These are phyloP conservation scores for Pycnomerus fuliginosus DNA, from an alignment of 2,888 invertebrate genomes.

Conservation along the genomic window DNA sequence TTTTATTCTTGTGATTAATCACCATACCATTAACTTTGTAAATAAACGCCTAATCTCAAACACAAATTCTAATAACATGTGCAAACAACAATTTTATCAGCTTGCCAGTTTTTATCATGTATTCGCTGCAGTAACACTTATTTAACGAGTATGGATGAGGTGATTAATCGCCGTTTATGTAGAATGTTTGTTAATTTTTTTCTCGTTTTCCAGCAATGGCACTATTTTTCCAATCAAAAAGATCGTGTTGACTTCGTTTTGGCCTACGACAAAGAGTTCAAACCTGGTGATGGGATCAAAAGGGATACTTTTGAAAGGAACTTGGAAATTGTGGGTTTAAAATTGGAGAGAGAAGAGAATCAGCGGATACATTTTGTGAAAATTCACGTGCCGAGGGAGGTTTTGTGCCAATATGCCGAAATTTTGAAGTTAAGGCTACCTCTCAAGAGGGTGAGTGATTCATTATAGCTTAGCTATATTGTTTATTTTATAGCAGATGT, in stretches of 20 bases:
- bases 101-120: too few species aligned
- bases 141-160: too few species aligned
- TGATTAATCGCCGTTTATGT: too few species aligned
- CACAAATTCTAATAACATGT: too few species aligned
- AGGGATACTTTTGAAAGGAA: slow-evolving; percentile 62
- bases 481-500: too few species aligned
- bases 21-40: too few species aligned
- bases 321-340: slow-evolving; percentile 61
- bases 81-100: too few species aligned
- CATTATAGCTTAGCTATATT: too few species aligned
- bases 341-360: slow-evolving; percentile 62
- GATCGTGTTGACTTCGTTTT: slow-evolving; percentile 63
- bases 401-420: slow-evolving; percentile 72
- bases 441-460: slow-evolving; percentile 63
- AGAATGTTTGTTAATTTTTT: slow-evolving; percentile 1
- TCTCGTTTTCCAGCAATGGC: slow-evolving; percentile 53
- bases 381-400: slow-evolving; percentile 71
- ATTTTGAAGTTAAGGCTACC: slow-evolving; percentile 76
- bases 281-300: slow-evolving; percentile 49
- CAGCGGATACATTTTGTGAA: slow-evolving; percentile 69
- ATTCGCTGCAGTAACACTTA: too few species aligned
- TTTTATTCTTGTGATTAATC: too few species aligned
- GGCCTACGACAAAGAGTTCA: slow-evolving; percentile 55
- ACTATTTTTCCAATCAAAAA: slow-evolving; percentile 56
- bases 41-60: too few species aligned